Base-by-base conservation (phyloP, 1,140 invertebrate species). In the Bombus cullumanus region DNA sequence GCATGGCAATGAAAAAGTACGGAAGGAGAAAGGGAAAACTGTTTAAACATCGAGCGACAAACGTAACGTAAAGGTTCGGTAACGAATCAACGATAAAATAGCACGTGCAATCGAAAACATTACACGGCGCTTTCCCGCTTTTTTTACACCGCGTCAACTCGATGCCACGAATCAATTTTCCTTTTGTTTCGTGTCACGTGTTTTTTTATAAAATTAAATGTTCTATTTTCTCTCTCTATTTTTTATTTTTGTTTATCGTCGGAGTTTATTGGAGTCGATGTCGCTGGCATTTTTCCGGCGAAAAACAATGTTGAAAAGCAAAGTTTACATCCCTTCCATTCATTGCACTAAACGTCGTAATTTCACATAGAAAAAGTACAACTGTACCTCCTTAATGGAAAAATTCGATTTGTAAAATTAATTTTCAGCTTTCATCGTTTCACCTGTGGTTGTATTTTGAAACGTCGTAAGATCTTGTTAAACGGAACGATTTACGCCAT, bases 31-130 rank as follows among this genome's bases (percentile, higher is more conserved):
- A 10, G 71, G 39, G 28, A 72, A 41, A 72, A 28, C 12, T 28
- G 25, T 41, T 41, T 5, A 15, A 28, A 39, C 28, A 6, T 13
- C 5, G 39, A 12, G 6, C 34, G 39, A n/a, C 3, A 28, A 71
- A n/a, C 69, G 69, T 1, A 71, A n/a, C 37, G 37, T 5, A 13
- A 1, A 25, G 4, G 3, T 22, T 4, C 41, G 41, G 3, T 47
- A 47, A 73, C 72, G 39, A 43, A 73, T 73, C 72, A 31, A 73
- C 72, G 72, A 73, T 43, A 43, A 73, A 73, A 43, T 47, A 73
- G n/a, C 18, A 31, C 28, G 41, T 43, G 72, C 47, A 73, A 43
- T 43, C 15, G 41, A 37, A 43, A 73, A 47, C 47, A 73, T 43
- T 73, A 73, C 72, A 31, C 41, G 25, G 39, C 28, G 13, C 2